phyloP scores from a whole-genome alignment of 1,140 invertebrate species.

The Polypedilum vanderplanki region DNA sequence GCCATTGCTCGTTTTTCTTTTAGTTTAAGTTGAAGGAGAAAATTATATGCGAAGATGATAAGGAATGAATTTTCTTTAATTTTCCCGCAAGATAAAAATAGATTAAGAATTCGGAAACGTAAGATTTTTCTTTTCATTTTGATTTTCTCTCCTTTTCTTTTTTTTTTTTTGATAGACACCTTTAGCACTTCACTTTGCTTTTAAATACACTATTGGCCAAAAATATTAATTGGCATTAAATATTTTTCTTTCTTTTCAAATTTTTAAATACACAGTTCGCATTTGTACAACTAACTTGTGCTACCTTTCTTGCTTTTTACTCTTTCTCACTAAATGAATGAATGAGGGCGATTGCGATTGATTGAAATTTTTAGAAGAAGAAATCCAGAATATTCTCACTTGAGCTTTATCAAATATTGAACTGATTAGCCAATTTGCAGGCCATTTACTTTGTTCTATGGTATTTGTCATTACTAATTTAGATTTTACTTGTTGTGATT shows the following conservation, averaged over 20 bases:
- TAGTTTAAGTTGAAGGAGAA: background rate
- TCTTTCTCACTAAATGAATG: background rate
- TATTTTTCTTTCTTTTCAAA: background rate
- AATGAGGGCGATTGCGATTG: background rate
- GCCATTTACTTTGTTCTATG: background rate
- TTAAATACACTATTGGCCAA: background rate
- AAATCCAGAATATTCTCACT: background rate
- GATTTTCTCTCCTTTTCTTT: background rate
- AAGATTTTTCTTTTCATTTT: background rate
- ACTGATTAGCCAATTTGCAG: background rate
- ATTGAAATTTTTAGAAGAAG: background rate
- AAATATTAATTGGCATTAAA: background rate
- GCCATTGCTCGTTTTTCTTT: background rate
- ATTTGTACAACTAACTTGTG: background rate
- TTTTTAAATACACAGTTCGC: background rate
- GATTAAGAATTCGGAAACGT: background rate
- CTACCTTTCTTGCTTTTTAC: background rate
- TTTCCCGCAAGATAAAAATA: slow-evolving; percentile 9
- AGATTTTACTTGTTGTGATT: background rate
- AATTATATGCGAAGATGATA: slow-evolving; percentile 11
- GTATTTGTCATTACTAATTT: background rate
- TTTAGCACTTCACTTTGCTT: slow-evolving; percentile 1
- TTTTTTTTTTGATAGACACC: background rate
- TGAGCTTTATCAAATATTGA: background rate
- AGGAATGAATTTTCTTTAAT: slow-evolving; percentile 6